phyloP scores from a whole-genome alignment of 2,113 vertebrate genomes.

The Acrocephalus arundinaceus region DNA sequence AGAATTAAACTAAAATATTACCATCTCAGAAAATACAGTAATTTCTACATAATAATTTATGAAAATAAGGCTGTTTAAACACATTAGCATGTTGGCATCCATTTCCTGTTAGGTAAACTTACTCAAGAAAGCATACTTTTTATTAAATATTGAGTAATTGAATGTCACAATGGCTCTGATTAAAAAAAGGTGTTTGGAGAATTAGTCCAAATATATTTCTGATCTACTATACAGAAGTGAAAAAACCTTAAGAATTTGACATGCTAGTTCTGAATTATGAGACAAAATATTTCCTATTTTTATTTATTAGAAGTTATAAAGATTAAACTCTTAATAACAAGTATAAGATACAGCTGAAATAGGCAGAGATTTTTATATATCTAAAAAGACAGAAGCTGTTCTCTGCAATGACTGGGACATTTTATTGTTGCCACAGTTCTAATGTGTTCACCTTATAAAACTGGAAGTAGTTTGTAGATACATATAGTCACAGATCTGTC shows the following conservation, averaged over 20 bases:
- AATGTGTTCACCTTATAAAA: neutral
- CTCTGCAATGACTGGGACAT: neutral
- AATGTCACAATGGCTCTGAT: neutral
- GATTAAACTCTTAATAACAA: neutral
- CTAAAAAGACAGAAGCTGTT: neutral
- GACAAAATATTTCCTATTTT: neutral
- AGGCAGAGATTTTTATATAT: neutral
- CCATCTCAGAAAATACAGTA: neutral
- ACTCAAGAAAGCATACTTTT: neutral
- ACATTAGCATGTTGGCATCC: neutral
- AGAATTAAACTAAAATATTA: neutral
- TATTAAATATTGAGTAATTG: neutral
- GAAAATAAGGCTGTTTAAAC: neutral
- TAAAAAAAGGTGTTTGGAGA: neutral
- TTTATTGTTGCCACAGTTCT: neutral
- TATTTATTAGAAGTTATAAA: neutral
- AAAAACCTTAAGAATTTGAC: neutral
- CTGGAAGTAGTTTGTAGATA: neutral
- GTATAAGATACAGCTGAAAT: neutral
- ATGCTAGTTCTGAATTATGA: neutral
- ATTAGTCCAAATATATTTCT: neutral
- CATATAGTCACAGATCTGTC: neutral
- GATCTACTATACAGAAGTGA: neutral
- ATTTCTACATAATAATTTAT: neutral
- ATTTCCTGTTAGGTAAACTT: neutral